A percentile compares a stretch with the other conserved stretches of the same genome.
phyloP scores from a whole-genome alignment of 2,797 vertebrate genomes.

The Aeoliscus strigatus region DNA sequence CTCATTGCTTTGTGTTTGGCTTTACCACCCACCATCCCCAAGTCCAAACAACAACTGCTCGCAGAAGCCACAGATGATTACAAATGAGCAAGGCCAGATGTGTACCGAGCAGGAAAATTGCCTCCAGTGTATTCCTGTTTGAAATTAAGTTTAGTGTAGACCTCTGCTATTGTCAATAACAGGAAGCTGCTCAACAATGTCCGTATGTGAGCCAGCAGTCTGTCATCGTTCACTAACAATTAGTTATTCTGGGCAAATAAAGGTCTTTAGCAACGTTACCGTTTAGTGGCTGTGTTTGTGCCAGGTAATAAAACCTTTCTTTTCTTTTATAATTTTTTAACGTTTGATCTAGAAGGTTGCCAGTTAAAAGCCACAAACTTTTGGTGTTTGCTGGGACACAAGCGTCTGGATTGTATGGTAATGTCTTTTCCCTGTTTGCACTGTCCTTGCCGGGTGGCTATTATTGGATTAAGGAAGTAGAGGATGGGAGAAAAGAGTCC shows the following conservation, averaged over 20 bases:
- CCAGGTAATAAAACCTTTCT: too few relatives aligned
- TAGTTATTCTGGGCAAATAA: constrained; percentile 39
- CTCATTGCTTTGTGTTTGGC: constrained; percentile 26
- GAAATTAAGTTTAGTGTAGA: constrained; percentile 4
- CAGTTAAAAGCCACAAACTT: too few relatives aligned
- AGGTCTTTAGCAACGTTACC: too few relatives aligned
- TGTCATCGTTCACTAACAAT: constrained; percentile 35
- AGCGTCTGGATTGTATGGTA: too few relatives aligned
- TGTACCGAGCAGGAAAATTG: constrained; percentile 7
- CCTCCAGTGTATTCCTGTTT: constrained; percentile 1
- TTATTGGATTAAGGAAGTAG: constrained; percentile 56
- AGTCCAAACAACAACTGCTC: background rate
- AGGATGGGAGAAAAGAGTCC: constrained; percentile 11
- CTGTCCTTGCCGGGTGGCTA: constrained; percentile 23
- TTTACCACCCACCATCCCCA: constrained; percentile 7
- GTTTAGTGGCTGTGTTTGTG: too few relatives aligned
- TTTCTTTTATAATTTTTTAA: too few relatives aligned
- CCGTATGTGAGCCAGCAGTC: constrained; percentile 20
- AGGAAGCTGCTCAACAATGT: constrained; percentile 31
- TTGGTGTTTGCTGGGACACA: too few relatives aligned
- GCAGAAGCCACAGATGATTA: too few relatives aligned
- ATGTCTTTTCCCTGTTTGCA: too few relatives aligned
- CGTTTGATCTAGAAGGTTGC: too few relatives aligned
- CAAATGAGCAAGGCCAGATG: too few relatives aligned
- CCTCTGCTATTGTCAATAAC: background rate